Evolutionary conservation across 2,113 vertebrate genomes (phyloP), one percentile per base, ranked within the genome.

Genomic region (Coryphaenoides rupestris): DNA sequence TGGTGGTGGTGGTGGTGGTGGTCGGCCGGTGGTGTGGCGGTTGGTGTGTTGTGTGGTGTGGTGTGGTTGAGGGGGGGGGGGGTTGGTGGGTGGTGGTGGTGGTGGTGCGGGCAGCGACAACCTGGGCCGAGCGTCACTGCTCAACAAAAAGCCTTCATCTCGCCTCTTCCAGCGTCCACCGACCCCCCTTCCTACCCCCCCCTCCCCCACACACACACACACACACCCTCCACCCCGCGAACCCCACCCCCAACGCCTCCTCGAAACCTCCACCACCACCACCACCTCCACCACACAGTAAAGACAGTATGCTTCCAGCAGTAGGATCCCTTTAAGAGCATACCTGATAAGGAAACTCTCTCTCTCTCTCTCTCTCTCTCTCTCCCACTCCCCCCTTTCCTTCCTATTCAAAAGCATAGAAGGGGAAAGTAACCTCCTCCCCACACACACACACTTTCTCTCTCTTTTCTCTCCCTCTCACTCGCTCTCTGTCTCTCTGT

Each of bases 81-180:
- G n/a, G 52, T 89, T 87, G 84, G 46, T 88, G 90, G 90, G 90
- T 93, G 89, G 91, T 87, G 89, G 90, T 87, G 85, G 85, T 87
- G 88, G 77, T 83, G 86, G 65, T 76, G 69, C 52, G 90, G 76
- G 84, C 91, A 94, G 93, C 95, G 95, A 93, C 98, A 98, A 94
- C 93, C 92, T 94, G 93, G 88, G 90, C 90, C 88, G 84, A 93
- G 90, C 90, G 89, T 90, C 86, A 93, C 89, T 90, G 90, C 93
- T 92, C n/a, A 92, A 94, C 92, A 95, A 94, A 95, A 95, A 91
- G 92, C 94, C 96, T 96, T 97, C 92, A 98, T 98, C 93, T 95
- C 88, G 19, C 19, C 12, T 55, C 21, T 21, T n/a, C 21, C 19
- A 13, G 12, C 46, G 46, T 12, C 21, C 19, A 19, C 54, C 28